A percentile compares a stretch with the other conserved stretches of the same genome.
phyloP scores from a whole-genome alignment of 2,888 invertebrate species.

The Apamea anceps region DNA sequence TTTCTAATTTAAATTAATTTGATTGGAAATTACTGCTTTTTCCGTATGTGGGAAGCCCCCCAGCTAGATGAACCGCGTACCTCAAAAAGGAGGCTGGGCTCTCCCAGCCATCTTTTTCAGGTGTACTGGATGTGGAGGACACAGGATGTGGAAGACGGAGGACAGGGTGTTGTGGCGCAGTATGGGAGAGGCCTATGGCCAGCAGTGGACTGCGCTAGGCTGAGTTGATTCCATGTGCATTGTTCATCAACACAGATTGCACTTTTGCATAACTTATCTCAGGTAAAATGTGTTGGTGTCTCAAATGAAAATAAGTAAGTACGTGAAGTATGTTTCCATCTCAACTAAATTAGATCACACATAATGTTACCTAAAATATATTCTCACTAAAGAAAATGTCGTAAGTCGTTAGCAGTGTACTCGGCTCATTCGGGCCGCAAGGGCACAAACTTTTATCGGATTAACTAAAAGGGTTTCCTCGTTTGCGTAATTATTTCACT shows the following conservation, averaged over 20 bases:
- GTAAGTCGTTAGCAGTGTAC: conserved; percentile 59
- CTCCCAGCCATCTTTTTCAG: too few species aligned
- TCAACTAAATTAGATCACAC: conserved; percentile 12
- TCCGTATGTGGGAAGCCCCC: not conserved
- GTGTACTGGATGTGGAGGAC: too few species aligned
- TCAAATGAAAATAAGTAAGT: not conserved
- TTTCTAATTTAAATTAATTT: conserved; percentile 4
- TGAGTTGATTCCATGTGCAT: not conserved
- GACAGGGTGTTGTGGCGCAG: not conserved
- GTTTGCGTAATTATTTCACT: conserved; percentile 74
- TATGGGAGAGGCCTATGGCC: not conserved
- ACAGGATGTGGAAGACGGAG: too few species aligned
- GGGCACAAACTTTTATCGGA: conserved; percentile 77
- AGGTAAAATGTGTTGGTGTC: not conserved
- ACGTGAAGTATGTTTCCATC: not conserved
- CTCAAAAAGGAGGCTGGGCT: not conserved
- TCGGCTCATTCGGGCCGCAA: conserved; percentile 62
- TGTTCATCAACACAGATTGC: not conserved
- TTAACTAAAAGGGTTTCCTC: conserved; percentile 77
- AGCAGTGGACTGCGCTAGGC: not conserved
- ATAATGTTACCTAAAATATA: conserved; percentile 6
- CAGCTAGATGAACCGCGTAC: not conserved
- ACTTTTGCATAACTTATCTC: not conserved
- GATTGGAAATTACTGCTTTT: not conserved
- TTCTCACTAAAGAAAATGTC: not conserved